These are phyloP conservation scores for Cololabis saira DNA, from an alignment of 2,113 vertebrate species.

Conservation along the genomic window DNA sequence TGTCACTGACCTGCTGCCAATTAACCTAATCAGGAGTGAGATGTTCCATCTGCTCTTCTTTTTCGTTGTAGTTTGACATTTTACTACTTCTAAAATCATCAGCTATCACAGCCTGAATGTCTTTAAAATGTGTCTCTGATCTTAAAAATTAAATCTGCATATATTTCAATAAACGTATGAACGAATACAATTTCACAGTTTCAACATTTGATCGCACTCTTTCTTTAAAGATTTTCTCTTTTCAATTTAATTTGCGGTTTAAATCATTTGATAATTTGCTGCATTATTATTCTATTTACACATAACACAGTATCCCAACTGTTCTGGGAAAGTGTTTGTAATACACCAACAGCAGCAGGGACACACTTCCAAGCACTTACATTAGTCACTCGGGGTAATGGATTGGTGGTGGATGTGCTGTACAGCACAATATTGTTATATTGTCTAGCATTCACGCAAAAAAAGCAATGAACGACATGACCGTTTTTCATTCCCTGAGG, in stretches of 20 bases:
- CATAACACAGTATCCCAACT: not conserved
- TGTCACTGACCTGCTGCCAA: not conserved
- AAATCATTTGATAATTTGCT: no score
- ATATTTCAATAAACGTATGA: no score
- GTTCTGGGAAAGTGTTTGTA: not conserved
- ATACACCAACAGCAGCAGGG: not conserved
- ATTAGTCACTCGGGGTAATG: constrained; percentile 39
- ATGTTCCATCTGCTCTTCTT: not conserved
- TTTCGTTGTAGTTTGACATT: not conserved
- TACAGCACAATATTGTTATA: constrained; percentile 15
- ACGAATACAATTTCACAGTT: no score
- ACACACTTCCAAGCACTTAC: constrained; percentile 8
- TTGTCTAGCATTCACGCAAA: constrained; percentile 48
- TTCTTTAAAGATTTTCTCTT: not conserved
- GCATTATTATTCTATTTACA: no score
- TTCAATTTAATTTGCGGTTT: no score
- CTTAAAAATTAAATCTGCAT: no score
- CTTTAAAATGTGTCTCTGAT: no score
- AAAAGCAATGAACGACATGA: constrained; percentile 29
- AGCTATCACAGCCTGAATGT: no score
- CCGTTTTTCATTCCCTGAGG: constrained; percentile 18
- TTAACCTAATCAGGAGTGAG: not conserved
- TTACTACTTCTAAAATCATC: not conserved
- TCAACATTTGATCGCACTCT: no score
- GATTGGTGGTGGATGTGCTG: constrained; percentile 26